Evolutionary conservation across 2,888 invertebrate genomes (phyloP).

Genomic region (Steinernema scapterisci): DNA sequence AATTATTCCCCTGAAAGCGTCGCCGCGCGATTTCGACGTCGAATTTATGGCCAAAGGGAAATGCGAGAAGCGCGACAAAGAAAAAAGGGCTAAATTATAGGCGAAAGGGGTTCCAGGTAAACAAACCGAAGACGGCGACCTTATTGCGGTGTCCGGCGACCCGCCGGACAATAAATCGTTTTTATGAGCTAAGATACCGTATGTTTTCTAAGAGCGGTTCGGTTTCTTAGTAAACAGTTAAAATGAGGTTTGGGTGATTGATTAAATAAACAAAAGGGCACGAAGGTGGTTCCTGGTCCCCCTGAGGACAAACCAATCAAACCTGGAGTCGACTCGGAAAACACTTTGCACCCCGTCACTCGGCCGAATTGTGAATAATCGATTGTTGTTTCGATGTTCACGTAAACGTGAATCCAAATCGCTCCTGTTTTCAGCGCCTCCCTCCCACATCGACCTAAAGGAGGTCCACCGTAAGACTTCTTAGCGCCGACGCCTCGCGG

Average conservation of each 20-base stretch:
- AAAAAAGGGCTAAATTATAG: background rate
- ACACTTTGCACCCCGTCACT: conserved; percentile 5
- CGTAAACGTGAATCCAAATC: background rate
- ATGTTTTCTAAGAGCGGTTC: background rate
- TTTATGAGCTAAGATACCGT: conserved; percentile 7
- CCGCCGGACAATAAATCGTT: background rate
- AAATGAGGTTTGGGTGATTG: no score
- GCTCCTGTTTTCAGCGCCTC: background rate
- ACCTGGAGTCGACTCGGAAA: background rate
- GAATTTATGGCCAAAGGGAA: conserved; percentile 18
- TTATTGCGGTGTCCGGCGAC: background rate
- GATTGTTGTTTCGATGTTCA: background rate
- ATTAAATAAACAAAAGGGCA: background rate
- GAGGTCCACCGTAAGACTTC: conserved; percentile 4
- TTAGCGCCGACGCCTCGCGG: background rate
- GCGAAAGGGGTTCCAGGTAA: background rate
- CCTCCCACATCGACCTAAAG: no score
- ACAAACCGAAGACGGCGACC: background rate
- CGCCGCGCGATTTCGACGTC: background rate
- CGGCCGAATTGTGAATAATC: conserved; percentile 14
- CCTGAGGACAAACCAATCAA: background rate
- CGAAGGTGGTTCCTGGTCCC: background rate
- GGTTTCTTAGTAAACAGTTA: background rate
- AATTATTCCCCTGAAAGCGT: background rate
- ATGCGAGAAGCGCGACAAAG: conserved; percentile 14